These are phyloP conservation scores for Aphelenchoides besseyi DNA, from an alignment of 1,140 invertebrate genomes.

Conservation along the genomic window DNA sequence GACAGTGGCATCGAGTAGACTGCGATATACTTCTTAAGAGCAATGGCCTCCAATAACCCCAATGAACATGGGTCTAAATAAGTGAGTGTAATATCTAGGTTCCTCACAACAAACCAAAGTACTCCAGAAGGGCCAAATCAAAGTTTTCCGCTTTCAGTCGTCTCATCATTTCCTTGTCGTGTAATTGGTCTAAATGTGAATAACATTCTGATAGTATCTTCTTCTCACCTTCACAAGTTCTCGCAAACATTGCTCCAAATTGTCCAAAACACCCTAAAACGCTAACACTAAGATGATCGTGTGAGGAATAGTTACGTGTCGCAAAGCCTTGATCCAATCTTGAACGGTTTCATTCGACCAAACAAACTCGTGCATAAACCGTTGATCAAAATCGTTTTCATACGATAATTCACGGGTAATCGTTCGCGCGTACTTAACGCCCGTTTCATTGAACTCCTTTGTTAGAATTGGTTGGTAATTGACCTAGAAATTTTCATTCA, in stretches of 20 bases:
- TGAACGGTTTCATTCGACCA: conserved; percentile 8
- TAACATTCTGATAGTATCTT: too few relatives aligned
- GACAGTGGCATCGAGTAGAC: conserved; percentile 5
- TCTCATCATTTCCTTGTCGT: not conserved
- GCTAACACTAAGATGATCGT: too few relatives aligned
- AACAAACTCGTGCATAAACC: conserved; percentile 1
- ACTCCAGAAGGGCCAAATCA: not conserved
- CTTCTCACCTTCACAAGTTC: too few relatives aligned
- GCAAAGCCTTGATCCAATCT: not conserved
- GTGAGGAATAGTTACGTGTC: not conserved
- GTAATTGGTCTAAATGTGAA: not conserved
- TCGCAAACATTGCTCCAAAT: not conserved
- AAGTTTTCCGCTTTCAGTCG: not conserved
- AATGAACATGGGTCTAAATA: conserved; percentile 2
- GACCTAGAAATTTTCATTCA: not conserved
- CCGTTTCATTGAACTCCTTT: conserved; percentile 3
- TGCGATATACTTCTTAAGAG: not conserved
- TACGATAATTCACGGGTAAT: not conserved
- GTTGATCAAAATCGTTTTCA: not conserved
- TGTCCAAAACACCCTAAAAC: too few relatives aligned
- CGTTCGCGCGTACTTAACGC: not conserved
- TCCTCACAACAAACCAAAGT: conserved; percentile 5
- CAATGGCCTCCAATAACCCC: not conserved
- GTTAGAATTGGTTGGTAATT: conserved; percentile 3
- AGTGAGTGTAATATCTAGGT: too few relatives aligned